Conservation (phyloP, 1,140 invertebrate species). For the Drosophila bocqueti region DNA sequence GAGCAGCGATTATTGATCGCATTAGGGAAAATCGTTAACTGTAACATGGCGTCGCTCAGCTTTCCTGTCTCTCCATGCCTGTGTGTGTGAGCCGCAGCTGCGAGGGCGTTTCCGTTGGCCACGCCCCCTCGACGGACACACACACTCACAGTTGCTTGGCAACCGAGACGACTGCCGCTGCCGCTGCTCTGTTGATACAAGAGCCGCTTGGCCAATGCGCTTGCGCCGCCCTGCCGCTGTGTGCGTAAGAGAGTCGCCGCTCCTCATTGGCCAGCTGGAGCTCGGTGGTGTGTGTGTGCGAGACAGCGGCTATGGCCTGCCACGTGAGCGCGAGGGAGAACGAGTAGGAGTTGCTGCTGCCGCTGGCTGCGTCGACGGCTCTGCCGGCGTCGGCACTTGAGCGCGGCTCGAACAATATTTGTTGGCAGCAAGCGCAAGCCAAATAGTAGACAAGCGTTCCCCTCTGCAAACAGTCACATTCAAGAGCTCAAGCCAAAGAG, state of each 20-base stretch:
- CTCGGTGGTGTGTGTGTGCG: slow-evolving; percentile 40
- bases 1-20: slow-evolving; percentile 77
- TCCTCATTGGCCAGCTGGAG: slow-evolving; percentile 57
- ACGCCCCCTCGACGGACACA: slow-evolving; percentile 36
- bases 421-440: slow-evolving; percentile 85
- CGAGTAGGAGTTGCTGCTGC: slow-evolving; percentile 51
- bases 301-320: slow-evolving; percentile 20
- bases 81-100: slow-evolving; percentile 38
- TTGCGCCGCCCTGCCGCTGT: slow-evolving; percentile 62
- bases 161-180: slow-evolving; percentile 36
- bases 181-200: slow-evolving; percentile 69
- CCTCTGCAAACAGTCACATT: slow-evolving; percentile 86
- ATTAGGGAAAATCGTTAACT: slow-evolving; percentile 83
- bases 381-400: slow-evolving; percentile 73
- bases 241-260: slow-evolving; percentile 74
- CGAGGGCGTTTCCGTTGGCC: slow-evolving; percentile 65
- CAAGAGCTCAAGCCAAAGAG: slow-evolving; percentile 85
- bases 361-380: slow-evolving; percentile 29
- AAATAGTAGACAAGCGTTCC: slow-evolving; percentile 85
- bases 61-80: slow-evolving; percentile 30
- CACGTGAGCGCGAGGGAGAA: slow-evolving; percentile 36
- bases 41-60: slow-evolving; percentile 82
- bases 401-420: slow-evolving; percentile 85
- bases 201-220: slow-evolving; percentile 72
- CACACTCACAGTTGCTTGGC: slow-evolving; percentile 58